These are phyloP conservation scores for Tenualosa ilisha DNA, from an alignment of 2,797 vertebrate species.

Conservation along the genomic window DNA sequence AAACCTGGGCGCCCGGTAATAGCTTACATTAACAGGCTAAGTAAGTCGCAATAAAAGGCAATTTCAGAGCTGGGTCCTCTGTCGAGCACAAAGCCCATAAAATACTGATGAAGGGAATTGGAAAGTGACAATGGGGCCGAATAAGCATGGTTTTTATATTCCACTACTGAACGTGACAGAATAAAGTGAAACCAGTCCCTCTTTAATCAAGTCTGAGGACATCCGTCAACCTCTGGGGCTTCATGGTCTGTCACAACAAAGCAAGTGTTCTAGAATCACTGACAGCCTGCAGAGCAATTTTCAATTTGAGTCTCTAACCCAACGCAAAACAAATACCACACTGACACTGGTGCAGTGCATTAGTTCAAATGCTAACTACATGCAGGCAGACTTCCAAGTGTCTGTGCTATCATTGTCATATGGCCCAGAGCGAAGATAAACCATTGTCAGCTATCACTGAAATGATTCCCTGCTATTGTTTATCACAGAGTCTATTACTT, in stretches of 20 bases:
- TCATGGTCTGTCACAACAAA: conserved; percentile 73
- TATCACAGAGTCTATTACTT: neutral
- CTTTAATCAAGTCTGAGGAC: conserved; percentile 59
- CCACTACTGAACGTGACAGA: conserved; percentile 65
- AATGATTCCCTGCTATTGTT: conserved; percentile 15
- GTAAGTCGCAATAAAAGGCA: conserved; percentile 80
- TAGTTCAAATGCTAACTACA: conserved; percentile 48
- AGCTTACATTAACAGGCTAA: conserved; percentile 85
- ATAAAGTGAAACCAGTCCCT: conserved; percentile 60
- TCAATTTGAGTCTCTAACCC: conserved; percentile 53
- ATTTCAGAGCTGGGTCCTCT: conserved; percentile 70
- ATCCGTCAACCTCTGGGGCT: conserved; percentile 74
- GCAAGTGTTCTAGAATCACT: conserved; percentile 63
- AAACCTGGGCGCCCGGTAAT: conserved; percentile 78
- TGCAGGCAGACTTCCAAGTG: conserved; percentile 24
- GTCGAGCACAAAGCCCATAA: conserved; percentile 72
- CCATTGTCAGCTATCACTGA: neutral
- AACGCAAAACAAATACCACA: conserved; percentile 62
- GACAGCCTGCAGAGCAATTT: conserved; percentile 63
- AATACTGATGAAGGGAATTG: conserved; percentile 71
- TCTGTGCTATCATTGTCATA: conserved; percentile 17
- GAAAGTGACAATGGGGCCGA: conserved; percentile 55
- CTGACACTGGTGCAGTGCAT: conserved; percentile 53
- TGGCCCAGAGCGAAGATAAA: conserved; percentile 8
- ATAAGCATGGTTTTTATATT: conserved; percentile 59